Base-by-base conservation (phyloP, 2,888 invertebrate species). In the Microplitis manilae region DNA sequence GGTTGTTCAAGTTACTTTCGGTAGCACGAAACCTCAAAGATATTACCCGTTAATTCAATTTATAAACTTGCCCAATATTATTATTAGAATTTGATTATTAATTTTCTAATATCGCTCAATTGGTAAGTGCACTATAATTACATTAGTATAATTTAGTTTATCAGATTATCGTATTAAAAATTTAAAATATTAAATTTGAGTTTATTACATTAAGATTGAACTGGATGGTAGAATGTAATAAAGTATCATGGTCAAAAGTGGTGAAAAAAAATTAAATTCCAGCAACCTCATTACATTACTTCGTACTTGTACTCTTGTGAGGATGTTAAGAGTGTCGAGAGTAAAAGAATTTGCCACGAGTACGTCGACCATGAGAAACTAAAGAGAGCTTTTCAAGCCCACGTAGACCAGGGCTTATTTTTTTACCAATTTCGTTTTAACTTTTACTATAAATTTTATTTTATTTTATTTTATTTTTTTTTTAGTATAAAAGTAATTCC, bases 1-100 rank as follows among this genome's bases (percentile, higher is more conserved):
- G 60, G 39, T 72, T 40, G 71, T 72, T 72, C 71, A 72, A 72
- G n/a, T 71, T 38, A 40, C 40, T 60, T 15, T 15, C 5, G 67
- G 38, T 67, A 67, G 8, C 13, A 38, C 40, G 15, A 13, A 70
- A 2, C 38, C 38, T 6, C 38, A 17, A 15, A 61, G 17, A 39
- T 72, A 20, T 17, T 7, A 39, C 17, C 50, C 9, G 9, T 50
- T 50, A 50, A 50, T 13, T 50, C 50, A 50, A 50, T 50, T 50
- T 50, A 13, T 8, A 50, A 50, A 50, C 50, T 50, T 50, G 13
- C 4, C 13, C 13, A 50, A 50, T 50, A 50, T 50, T 13, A 50
- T 50, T 13, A 50, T 50, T 50, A 13, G 50, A 50, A 50, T 50
- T 50, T 50, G 8, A 50, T 2, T 8, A 50, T 50, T 13, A 13